Evolutionary conservation across 2,113 vertebrate species (phyloP).

Genomic region (Hemiprocne comata): DNA sequence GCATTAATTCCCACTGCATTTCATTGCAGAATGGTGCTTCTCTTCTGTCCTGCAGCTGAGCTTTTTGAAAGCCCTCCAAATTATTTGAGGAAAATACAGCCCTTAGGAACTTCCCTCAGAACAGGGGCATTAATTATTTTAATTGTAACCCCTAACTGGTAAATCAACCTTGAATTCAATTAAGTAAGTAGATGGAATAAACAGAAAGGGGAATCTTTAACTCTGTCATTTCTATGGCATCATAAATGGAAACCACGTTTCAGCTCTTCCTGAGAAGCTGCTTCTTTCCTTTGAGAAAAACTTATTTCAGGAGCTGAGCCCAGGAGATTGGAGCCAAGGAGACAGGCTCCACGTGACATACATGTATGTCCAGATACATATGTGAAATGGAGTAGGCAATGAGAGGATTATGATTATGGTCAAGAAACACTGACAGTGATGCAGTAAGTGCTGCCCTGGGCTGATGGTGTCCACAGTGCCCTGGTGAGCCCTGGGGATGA

Average conservation of each 20-base stretch:
- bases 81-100: background rate
- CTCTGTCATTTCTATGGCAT: background rate
- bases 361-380: background rate
- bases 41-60: background rate
- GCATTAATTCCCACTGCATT: background rate
- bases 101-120: background rate
- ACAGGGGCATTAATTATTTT: background rate
- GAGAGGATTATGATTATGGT: background rate
- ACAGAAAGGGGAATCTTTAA: background rate
- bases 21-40: background rate
- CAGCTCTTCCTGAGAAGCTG: background rate
- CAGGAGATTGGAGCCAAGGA: background rate
- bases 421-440: background rate
- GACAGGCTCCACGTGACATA: background rate
- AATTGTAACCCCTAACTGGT: background rate
- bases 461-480: rapidly evolving
- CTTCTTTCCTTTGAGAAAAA: background rate
- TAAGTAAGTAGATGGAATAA: background rate
- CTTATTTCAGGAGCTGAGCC: background rate
- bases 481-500: background rate
- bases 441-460: rapidly evolving
- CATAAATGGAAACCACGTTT: background rate
- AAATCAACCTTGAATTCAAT: background rate
- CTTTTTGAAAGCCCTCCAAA: background rate
- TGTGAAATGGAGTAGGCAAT: background rate